These are phyloP conservation scores for Ammospiza caudacuta DNA, from an alignment of 2,113 vertebrate species.

Conservation along the genomic window DNA sequence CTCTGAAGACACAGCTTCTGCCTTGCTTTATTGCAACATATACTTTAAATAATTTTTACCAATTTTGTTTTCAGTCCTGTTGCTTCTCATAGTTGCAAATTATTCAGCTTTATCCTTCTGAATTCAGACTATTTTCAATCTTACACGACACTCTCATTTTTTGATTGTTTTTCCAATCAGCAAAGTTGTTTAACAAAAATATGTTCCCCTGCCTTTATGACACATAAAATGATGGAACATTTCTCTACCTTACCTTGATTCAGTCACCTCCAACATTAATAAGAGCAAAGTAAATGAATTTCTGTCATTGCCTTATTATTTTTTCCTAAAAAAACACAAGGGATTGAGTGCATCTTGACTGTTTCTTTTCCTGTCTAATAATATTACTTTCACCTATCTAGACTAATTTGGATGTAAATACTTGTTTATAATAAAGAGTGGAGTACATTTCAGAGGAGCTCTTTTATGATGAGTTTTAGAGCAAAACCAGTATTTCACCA, in stretches of 20 bases:
- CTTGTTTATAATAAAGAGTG: neutral
- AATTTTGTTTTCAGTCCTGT: neutral
- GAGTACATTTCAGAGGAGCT: neutral
- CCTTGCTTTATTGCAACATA: neutral
- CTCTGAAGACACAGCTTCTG: neutral
- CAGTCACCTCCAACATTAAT: neutral
- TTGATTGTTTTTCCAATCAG: neutral
- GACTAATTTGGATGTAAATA: neutral
- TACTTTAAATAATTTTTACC: neutral
- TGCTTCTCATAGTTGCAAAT: neutral
- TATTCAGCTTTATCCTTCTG: neutral
- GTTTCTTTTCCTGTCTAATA: neutral
- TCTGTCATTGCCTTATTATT: neutral
- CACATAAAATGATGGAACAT: neutral
- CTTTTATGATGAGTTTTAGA: neutral
- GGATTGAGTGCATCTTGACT: neutral
- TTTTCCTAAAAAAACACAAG: neutral
- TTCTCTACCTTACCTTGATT: neutral
- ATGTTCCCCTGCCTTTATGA: neutral
- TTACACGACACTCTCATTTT: neutral
- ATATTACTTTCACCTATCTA: neutral
- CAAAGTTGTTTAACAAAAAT: neutral
- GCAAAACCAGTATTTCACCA: neutral
- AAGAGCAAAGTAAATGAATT: neutral
- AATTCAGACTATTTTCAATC: neutral